A percentile compares a stretch with the other conserved stretches of the same genome.
These are phyloP conservation scores for Iselma pallidipennis DNA, from an alignment of 2,888 invertebrate species.

Conservation along the genomic window DNA sequence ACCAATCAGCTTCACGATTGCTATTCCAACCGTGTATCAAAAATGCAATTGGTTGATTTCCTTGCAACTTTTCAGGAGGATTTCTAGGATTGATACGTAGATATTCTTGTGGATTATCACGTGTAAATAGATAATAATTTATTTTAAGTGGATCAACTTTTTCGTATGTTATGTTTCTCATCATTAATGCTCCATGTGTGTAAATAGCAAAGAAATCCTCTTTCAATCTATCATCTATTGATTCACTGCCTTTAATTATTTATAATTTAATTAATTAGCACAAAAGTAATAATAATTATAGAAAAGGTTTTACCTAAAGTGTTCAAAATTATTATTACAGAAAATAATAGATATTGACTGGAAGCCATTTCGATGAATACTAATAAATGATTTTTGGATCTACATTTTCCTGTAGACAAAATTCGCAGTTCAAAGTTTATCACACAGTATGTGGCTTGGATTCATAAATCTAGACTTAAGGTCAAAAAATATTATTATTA, in stretches of 20 bases:
- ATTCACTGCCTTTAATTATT: slow-evolving; percentile 11
- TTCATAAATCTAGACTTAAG: too few species aligned
- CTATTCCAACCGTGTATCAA: slow-evolving; percentile 43
- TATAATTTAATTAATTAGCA: neutral
- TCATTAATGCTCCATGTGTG: slow-evolving; percentile 36
- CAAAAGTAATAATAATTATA: neutral
- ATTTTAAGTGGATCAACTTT: slow-evolving; percentile 37
- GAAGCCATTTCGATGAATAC: neutral
- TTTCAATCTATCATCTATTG: slow-evolving; percentile 27
- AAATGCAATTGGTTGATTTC: slow-evolving; percentile 34
- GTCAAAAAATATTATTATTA: too few species aligned
- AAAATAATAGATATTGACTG: neutral
- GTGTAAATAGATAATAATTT: slow-evolving; percentile 35
- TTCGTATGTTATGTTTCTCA: slow-evolving; percentile 30
- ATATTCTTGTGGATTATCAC: slow-evolving; percentile 28
- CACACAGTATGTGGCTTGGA: too few species aligned
- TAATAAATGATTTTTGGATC: too few species aligned
- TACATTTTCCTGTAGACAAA: too few species aligned
- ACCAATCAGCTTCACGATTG: slow-evolving; percentile 35
- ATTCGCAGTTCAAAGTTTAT: too few species aligned
- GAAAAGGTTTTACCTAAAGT: neutral
- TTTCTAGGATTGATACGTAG: slow-evolving; percentile 28
- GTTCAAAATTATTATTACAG: neutral
- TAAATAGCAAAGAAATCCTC: slow-evolving; percentile 41
- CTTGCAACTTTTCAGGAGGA: slow-evolving; percentile 28